phyloP scores from a whole-genome alignment of 2,113 vertebrate genomes.

The Chaetops frenatus region DNA sequence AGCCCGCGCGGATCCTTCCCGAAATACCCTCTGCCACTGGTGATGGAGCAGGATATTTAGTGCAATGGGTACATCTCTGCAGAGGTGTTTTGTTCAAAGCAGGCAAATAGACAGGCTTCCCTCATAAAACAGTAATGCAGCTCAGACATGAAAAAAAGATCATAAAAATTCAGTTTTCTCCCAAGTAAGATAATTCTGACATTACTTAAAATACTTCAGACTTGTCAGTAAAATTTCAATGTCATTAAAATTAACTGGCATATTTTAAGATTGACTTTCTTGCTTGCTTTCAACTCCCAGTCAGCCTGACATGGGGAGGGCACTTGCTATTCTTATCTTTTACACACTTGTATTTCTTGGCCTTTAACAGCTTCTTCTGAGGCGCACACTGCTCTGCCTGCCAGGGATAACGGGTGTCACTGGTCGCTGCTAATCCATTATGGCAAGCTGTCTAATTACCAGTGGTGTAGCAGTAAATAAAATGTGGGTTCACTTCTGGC shows the following conservation, averaged over 20 bases:
- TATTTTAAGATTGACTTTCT: slow-evolving; percentile 57
- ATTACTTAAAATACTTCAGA: slow-evolving; percentile 63
- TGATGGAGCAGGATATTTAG: not conserved
- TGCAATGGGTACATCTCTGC: not conserved
- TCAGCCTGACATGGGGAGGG: slow-evolving; percentile 39
- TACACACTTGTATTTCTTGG: slow-evolving; percentile 5
- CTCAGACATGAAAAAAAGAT: slow-evolving; percentile 14
- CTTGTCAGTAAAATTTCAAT: slow-evolving; percentile 54
- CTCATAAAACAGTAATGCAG: slow-evolving; percentile 18
- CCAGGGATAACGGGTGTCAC: slow-evolving; percentile 47
- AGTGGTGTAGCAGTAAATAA: slow-evolving; percentile 44
- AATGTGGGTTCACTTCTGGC: slow-evolving; percentile 13
- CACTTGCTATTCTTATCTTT: slow-evolving; percentile 54
- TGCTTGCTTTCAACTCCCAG: slow-evolving; percentile 56
- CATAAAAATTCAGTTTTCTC: slow-evolving; percentile 37
- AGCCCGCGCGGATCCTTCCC: not conserved
- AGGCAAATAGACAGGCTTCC: slow-evolving; percentile 9
- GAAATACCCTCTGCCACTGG: not conserved
- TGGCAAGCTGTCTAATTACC: slow-evolving; percentile 48
- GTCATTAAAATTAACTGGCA: slow-evolving; percentile 60
- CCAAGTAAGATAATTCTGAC: slow-evolving; percentile 40
- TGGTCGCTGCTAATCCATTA: slow-evolving; percentile 46
- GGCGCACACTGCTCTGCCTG: not conserved
- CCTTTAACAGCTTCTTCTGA: slow-evolving; percentile 1
- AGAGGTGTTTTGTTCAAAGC: slow-evolving; percentile 11